These are phyloP conservation scores for Tetheella fluctuosa DNA, from an alignment of 2,888 invertebrate species.

Conservation along the genomic window DNA sequence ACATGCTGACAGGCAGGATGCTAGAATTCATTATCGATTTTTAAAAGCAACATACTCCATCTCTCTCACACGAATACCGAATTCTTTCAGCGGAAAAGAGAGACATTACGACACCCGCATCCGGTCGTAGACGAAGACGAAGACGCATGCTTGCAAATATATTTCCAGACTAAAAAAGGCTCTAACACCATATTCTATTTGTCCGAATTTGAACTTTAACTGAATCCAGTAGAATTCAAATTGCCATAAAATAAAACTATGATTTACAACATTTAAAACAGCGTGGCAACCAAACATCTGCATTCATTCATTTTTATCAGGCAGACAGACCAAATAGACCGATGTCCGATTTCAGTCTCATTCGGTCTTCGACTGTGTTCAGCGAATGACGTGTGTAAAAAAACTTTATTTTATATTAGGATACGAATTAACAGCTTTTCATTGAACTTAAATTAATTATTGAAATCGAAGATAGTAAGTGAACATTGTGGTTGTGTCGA, in stretches of 20 bases:
- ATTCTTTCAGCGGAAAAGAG: conserved; percentile 35
- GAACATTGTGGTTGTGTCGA: conserved; percentile 1
- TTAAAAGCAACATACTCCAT: conserved; percentile 57
- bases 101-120: conserved; percentile 47
- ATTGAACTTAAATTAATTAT: background rate
- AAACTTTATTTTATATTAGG: background rate
- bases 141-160: conserved; percentile 59
- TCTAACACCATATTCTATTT: accelerated
- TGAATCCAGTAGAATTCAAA: accelerated
- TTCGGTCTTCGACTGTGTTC: conserved; percentile 13
- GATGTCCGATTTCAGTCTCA: conserved; percentile 9
- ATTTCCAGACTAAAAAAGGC: background rate
- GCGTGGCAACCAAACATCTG: conserved; percentile 38
- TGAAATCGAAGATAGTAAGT: too few relatives aligned
- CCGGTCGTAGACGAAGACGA: conserved; percentile 49
- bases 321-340: conserved; percentile 15
- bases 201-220: conserved; percentile 18
- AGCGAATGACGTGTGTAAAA: background rate
- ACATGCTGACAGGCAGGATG: conserved; percentile 80
- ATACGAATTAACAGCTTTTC: too few relatives aligned
- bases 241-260: conserved; percentile 10
- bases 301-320: conserved; percentile 42
- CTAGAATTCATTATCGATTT: conserved; percentile 76
- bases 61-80: conserved; percentile 31
- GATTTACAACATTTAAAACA: conserved; percentile 17